Base-by-base conservation (phyloP, 2,113 vertebrate genomes). In the Ptyas mucosa region DNA sequence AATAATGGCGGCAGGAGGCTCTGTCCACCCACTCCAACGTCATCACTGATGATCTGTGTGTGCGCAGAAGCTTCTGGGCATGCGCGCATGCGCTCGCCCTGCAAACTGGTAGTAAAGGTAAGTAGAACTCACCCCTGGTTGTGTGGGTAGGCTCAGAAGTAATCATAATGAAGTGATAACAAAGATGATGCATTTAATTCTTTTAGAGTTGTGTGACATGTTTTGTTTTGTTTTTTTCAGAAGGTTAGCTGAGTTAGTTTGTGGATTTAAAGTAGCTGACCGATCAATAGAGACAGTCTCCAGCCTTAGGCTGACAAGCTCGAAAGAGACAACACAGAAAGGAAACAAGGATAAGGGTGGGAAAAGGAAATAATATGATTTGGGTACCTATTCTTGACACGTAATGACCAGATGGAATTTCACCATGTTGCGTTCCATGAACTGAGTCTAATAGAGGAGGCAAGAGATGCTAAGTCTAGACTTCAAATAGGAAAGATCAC, bases 401-500 rank as follows among this genome's bases (percentile, higher is more conserved):
- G 7, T 81, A 81, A 81, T 39, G 34, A 81, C 34, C n/a, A 39
- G 69, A 81, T 39, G 34, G 69, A 81, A 81, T 81, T 18, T 39
- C 7, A 20, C 8, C 18, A 39, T 81, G 34, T 21, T 81, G 34
- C 8, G 0, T 20, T 20, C 34, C n/a, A 8, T 39, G 69, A 81
- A 39, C 34, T 39, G 93, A 94, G 91, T 89, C 61, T 21, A 64
- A 53, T 53, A 87, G 95, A 95, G 85, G 92, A 91, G 2, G 34
- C 8, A 87, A 93, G 94, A 95, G 52, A 39, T 34, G 94, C 93
- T 90, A 93, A 94, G 46, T 91, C 49, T 90, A 94, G 95, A 94
- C 94, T 89, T 58, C 57, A n/a, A 20, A 46, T 64, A 64, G 23
- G 29, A 20, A 0, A 61, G 8, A 95, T 94, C 94, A 94, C 92